Percentiles rank a stretch among this genome's conserved stretches.
phyloP scores from a whole-genome alignment of 2,888 invertebrate species.

The Elegia similella region DNA sequence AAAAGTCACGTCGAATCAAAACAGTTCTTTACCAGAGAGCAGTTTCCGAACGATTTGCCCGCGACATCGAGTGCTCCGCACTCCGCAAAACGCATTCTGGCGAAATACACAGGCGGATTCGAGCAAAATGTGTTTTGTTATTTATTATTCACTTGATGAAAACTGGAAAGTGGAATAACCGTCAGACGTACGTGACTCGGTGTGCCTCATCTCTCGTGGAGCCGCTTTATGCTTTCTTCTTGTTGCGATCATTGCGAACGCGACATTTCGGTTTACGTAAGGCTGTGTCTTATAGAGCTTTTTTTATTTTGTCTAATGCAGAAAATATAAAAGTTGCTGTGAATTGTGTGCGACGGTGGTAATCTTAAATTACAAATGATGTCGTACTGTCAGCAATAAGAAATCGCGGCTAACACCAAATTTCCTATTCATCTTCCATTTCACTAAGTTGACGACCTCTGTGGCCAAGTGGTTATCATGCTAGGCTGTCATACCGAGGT shows the following conservation, averaged over 20 bases:
- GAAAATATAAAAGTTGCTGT: background rate
- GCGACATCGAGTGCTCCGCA: conserved; percentile 22
- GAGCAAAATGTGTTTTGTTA: conserved; percentile 59
- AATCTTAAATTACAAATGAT: too few species aligned
- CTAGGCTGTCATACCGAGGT: too few species aligned
- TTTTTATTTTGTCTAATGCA: conserved; percentile 28
- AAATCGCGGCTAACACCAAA: too few species aligned
- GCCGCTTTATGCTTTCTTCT: conserved; percentile 54
- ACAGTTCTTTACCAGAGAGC: conserved; percentile 29
- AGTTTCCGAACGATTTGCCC: conserved; percentile 36
- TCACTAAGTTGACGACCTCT: too few species aligned
- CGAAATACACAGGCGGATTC: conserved; percentile 24
- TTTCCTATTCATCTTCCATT: too few species aligned
- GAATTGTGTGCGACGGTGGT: background rate
- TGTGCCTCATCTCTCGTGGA: conserved; percentile 49
- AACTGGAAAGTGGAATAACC: conserved; percentile 70
- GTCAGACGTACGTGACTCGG: conserved; percentile 67
- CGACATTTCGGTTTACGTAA: conserved; percentile 46
- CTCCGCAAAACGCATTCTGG: conserved; percentile 44
- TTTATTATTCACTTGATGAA: conserved; percentile 73
- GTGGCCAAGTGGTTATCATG: too few species aligned
- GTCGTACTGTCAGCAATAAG: too few species aligned
- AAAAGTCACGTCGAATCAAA: conserved; percentile 20
- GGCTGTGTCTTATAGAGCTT: conserved; percentile 27
- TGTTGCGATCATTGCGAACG: conserved; percentile 46